Evolutionary conservation across 1,140 invertebrate species (phyloP).

Genomic region (Megalonaias nervosa): DNA sequence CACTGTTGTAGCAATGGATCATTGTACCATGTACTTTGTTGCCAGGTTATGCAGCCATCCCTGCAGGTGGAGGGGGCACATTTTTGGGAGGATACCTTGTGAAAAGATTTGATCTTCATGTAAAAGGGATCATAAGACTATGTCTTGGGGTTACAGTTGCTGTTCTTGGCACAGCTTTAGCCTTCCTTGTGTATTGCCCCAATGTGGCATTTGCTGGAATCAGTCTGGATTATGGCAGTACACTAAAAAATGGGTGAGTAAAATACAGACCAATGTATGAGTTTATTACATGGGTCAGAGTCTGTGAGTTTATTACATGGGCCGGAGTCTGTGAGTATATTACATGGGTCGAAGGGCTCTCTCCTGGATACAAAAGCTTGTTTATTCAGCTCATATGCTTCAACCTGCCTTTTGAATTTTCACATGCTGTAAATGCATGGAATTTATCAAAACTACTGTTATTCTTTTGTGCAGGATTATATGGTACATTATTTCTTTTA

Average conservation of each 20-base stretch:
- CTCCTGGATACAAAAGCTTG: too few species aligned
- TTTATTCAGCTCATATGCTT: too few species aligned
- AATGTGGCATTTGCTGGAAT: constrained; percentile 83
- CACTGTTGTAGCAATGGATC: not conserved
- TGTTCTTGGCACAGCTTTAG: constrained; percentile 77
- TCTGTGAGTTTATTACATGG: too few species aligned
- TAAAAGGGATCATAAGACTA: constrained; percentile 83
- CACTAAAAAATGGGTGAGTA: constrained; percentile 44
- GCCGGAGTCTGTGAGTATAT: too few species aligned
- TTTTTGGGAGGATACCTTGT: constrained; percentile 86
- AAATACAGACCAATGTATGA: not conserved
- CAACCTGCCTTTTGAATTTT: too few species aligned
- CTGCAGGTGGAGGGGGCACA: constrained; percentile 82
- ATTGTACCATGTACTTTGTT: not conserved
- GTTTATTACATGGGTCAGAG: too few species aligned
- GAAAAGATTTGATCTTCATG: constrained; percentile 81
- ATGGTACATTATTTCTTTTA: too few species aligned
- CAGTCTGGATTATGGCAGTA: constrained; percentile 70
- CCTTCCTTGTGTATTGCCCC: constrained; percentile 83
- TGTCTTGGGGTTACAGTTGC: constrained; percentile 78
- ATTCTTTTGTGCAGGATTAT: too few species aligned
- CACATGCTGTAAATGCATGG: too few species aligned
- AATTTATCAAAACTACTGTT: too few species aligned
- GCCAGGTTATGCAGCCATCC: constrained; percentile 80
- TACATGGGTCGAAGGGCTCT: too few species aligned